phyloP scores from a whole-genome alignment of 2,113 vertebrate species.

The Dunckerocampus dactyliophorus region DNA sequence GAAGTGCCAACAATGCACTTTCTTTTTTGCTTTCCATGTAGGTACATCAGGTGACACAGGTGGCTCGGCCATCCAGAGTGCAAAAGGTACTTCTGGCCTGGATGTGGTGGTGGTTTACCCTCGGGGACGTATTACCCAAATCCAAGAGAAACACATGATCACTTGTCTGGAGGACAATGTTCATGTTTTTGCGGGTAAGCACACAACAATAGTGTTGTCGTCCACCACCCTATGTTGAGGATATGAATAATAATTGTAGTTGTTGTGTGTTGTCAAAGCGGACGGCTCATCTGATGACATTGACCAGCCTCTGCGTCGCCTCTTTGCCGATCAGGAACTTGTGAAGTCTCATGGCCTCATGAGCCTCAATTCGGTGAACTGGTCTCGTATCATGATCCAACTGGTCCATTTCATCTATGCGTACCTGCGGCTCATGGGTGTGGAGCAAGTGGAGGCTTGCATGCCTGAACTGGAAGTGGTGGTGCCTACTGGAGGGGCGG shows the following conservation, averaged over 20 bases:
- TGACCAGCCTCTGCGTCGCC: conserved; percentile 77
- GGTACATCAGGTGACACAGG: conserved; percentile 94
- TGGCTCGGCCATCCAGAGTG: conserved; percentile 84
- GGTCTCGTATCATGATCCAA: conserved; percentile 88
- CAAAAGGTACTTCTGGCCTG: conserved; percentile 75
- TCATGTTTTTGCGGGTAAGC: conserved; percentile 83
- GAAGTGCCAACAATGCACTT: too few relatives aligned
- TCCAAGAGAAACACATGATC: conserved; percentile 92
- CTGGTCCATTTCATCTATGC: conserved; percentile 85
- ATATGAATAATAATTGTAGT: neutral
- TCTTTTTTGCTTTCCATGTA: conserved; percentile 38
- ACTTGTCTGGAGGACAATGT: conserved; percentile 84
- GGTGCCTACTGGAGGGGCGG: conserved; percentile 88
- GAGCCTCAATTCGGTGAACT: conserved; percentile 92
- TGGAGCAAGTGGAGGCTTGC: conserved; percentile 66
- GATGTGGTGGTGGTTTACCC: conserved; percentile 86
- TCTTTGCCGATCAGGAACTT: conserved; percentile 80
- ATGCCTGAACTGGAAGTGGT: conserved; percentile 82
- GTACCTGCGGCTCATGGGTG: conserved; percentile 82
- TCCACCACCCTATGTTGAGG: neutral
- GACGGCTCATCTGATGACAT: conserved; percentile 88
- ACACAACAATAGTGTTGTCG: neutral
- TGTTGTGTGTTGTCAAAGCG: conserved; percentile 59
- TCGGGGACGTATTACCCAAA: conserved; percentile 75
- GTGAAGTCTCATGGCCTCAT: conserved; percentile 76